phyloP scores from a whole-genome alignment of 2,113 vertebrate species.

The Psephotus haematonotus region DNA sequence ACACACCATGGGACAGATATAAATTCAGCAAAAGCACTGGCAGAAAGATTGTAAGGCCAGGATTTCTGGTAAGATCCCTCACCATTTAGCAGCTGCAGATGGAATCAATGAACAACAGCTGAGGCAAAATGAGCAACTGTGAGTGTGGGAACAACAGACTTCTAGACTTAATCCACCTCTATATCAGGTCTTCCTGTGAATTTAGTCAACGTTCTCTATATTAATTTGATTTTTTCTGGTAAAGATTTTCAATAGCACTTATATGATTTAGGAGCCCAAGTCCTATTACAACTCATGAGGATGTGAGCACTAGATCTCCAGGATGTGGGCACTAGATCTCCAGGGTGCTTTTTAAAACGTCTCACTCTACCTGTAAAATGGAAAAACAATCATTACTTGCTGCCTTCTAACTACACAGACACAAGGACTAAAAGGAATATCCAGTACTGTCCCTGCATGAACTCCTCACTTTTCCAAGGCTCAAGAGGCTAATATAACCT shows the following conservation, averaged over 20 bases:
- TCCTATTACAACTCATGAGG: background rate
- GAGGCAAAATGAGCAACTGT: background rate
- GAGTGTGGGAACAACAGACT: background rate
- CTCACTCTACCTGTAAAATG: constrained; percentile 7
- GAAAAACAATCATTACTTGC: constrained; percentile 26
- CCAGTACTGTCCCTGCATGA: background rate
- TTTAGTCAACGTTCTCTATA: background rate
- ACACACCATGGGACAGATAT: background rate
- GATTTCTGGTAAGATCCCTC: background rate
- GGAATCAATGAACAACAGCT: background rate
- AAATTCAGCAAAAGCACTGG: background rate
- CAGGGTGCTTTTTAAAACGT: background rate
- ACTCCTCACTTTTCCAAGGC: constrained; percentile 26
- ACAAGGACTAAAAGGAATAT: constrained; percentile 11
- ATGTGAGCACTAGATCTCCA: background rate
- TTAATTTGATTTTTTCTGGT: constrained; percentile 15
- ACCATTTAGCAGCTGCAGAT: background rate
- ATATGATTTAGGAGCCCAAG: background rate
- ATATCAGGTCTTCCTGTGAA: background rate
- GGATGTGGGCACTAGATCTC: background rate
- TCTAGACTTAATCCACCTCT: background rate
- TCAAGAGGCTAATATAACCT: constrained; percentile 30
- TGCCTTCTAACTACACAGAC: background rate
- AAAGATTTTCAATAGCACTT: constrained; percentile 1
- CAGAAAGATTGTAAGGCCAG: background rate